Evolutionary conservation across 2,797 vertebrate species (phyloP), one percentile per base, ranked within the genome.

Genomic region (Miichthys miiuy): DNA sequence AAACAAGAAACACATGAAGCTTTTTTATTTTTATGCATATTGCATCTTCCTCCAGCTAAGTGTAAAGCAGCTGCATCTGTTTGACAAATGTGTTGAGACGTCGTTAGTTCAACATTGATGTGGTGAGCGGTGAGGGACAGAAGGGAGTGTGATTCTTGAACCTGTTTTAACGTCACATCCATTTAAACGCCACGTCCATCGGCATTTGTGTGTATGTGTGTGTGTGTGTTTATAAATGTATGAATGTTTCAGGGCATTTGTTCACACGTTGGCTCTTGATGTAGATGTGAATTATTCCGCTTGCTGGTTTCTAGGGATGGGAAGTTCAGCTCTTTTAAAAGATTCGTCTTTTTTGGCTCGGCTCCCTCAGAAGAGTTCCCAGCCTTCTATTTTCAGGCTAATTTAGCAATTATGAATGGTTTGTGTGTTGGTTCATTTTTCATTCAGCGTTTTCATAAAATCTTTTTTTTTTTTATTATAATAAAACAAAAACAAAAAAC

Each of bases 31-130:
- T 8, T 34, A 34, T 66, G 79, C 82, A 80, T 75, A 77, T 86
- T 78, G 71, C 79, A 71, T 82, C 72, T 54, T 88, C 82, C 79
- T 25, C 72, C 62, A 6, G 62, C 58, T 2, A 48, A 79, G 83
- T 87, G 84, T 85, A 83, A 92, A 88, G 85, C 57, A 72, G 80
- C 83, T 50, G 82, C 82, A 85, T 89, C 85, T 89, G 85, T 73
- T 88, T 88, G 88, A 92, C 83, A 88, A 92, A 92, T 91, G 85
- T 84, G 88, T 75, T 71, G 58, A 65, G 86, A 89, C 74, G 9
- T 82, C 44, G 60, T 81, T 77, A 71, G 83, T 90, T 81, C 86
- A 89, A 88, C 87, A 72, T 61, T 68, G 75, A 84, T 82, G 90
- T 2, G n/a, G 74, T 52, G 64, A 48, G 80, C 13, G 50, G 61